Conservation (phyloP, 2,888 invertebrate genomes). For the Epistrophe eligans region DNA sequence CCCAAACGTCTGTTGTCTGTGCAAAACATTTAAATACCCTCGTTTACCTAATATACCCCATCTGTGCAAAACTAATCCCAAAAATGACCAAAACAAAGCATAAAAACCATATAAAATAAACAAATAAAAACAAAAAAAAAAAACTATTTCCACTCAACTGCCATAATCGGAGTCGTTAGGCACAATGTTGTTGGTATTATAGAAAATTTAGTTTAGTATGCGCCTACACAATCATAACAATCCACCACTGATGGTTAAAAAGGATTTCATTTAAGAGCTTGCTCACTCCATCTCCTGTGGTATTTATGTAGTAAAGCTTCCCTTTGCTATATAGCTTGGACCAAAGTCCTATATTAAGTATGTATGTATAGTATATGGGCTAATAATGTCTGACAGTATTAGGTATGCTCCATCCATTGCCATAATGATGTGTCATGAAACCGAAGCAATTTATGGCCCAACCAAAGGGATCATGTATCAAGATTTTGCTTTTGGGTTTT, state of each 20-base stretch:
- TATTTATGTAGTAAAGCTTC: background rate
- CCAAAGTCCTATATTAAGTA: background rate
- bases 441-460: constrained; percentile 72
- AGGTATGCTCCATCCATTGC: constrained; percentile 63
- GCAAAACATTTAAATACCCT: constrained; percentile 3
- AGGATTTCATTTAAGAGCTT: constrained; percentile 49
- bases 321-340: background rate
- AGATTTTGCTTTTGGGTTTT: constrained; percentile 63
- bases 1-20: constrained; percentile 12
- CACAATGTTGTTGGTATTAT: constrained; percentile 40
- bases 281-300: background rate
- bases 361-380: constrained; percentile 1
- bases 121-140: background rate
- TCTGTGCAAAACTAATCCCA: constrained; percentile 23
- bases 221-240: constrained; percentile 50
- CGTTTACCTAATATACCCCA: constrained; percentile 31
- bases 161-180: constrained; percentile 58
- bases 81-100: constrained; percentile 39
- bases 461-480: constrained; percentile 75
- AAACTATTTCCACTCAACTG: constrained; percentile 34
- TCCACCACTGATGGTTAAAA: constrained; percentile 30
- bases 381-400: constrained; percentile 66
- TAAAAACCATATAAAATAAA: constrained; percentile 1
- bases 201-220: constrained; percentile 34
- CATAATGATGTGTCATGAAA: constrained; percentile 74